Base-by-base conservation (phyloP, 2,113 vertebrate species). In the Tupaia chinensis region DNA sequence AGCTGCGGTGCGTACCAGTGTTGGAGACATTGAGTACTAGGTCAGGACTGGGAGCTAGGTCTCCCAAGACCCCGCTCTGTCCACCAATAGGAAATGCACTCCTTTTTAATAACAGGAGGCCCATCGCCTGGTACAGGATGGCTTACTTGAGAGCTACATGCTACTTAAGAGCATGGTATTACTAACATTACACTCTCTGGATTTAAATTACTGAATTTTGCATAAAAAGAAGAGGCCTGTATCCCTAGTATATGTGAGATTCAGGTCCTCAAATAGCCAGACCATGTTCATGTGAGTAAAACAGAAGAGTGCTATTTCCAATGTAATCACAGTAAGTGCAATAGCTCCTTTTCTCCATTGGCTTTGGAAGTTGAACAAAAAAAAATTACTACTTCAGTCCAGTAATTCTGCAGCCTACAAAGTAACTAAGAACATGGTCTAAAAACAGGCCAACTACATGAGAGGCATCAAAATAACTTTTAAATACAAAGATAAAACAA, bases 341-440 rank as follows among this genome's bases (percentile, higher is more conserved):
- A 58, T 13, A 34, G 27, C 22, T 91, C 13, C 79, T 93, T n/a
- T 77, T 87, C 84, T 94, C 72, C 80, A 69, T 29, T 56, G 60
- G 72, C 27, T 88, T 16, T 83, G 54, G 72, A 96, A 93, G 68
- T n/a, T 94, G 60, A 92, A 91, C 29, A 73, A 85, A 82, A 81
- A 63, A 29, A 87, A 92, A 93, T 94, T 60, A 90, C 56, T 22
- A 91, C 61, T 53, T 22, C 20, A 76, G 70, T 93, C 65, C 66
- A 70, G n/a, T 81, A 68, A 69, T 63, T 73, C 32, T 73, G 27
- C 19, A 96, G 29, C n/a, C 54, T 65, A 81, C 22, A 94, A 54
- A 11, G 20, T 86, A 87, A 27, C 56, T 93, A 85, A 85, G 77
- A 94, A 88, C 84, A 85, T 3, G 56, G 16, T 61, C 23, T 78